Percentiles rank a stretch among this genome's conserved stretches.
phyloP scores from a whole-genome alignment of 1,140 invertebrate genomes.

The Anastrepha obliqua region DNA sequence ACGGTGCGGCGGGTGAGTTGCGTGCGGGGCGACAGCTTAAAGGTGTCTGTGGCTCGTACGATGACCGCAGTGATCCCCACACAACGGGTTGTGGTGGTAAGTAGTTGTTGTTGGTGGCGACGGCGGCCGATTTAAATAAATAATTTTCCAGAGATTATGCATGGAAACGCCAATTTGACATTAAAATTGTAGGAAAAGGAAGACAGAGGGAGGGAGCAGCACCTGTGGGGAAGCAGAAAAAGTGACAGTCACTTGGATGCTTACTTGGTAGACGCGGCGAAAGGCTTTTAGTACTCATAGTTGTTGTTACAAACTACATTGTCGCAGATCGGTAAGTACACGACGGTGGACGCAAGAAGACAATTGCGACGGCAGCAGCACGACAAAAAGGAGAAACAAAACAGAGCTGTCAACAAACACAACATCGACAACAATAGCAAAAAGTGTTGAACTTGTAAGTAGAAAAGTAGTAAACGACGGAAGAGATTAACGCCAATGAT shows the following conservation, averaged over 20 bases:
- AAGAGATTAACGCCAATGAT: conserved; percentile 35
- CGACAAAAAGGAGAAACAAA: conserved; percentile 13
- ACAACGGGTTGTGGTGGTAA: conserved; percentile 19
- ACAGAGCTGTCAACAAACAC: background rate
- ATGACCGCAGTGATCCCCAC: conserved; percentile 28
- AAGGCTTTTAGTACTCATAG: background rate
- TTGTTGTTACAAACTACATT: background rate
- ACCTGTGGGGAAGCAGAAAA: background rate
- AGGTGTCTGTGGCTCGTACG: conserved; percentile 22
- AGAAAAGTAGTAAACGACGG: conserved; percentile 6
- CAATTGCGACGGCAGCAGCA: background rate
- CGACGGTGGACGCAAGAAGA: background rate
- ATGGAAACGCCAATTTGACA: conserved; percentile 37
- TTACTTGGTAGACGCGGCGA: conserved; percentile 22
- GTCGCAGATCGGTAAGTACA: conserved; percentile 47
- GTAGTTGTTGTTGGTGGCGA: background rate
- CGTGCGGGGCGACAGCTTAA: background rate
- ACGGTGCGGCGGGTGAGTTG: background rate
- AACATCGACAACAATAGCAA: background rate
- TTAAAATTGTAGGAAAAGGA: background rate
- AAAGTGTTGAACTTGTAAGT: conserved; percentile 20
- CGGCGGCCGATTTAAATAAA: conserved; percentile 33
- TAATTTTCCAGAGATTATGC: conserved; percentile 41
- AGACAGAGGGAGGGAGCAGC: background rate
- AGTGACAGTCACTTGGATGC: background rate